Percentiles rank a stretch among this genome's conserved stretches.
Evolutionary conservation across 2,888 invertebrate species (phyloP).

Genomic region (Eupithecia insigniata): DNA sequence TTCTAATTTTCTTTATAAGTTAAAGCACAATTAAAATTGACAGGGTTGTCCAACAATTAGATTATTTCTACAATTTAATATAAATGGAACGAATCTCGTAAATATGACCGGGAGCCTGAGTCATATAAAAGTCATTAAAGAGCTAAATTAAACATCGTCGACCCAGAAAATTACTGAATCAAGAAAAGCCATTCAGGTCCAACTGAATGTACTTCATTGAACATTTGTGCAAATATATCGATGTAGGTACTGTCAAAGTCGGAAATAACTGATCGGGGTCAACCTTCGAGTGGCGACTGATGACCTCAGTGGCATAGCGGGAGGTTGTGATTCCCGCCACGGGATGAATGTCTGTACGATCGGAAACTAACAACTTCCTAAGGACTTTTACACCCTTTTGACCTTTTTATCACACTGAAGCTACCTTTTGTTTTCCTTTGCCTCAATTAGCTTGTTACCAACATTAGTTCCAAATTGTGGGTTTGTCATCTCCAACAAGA

Average conservation of each 20-base stretch:
- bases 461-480: background rate
- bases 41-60: too few species aligned
- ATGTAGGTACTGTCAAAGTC: background rate
- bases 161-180: background rate
- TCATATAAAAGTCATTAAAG: background rate
- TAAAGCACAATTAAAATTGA: too few species aligned
- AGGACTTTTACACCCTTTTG: background rate
- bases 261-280: background rate
- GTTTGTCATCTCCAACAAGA: background rate
- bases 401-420: background rate
- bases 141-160: background rate
- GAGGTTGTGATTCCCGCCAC: background rate
- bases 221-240: background rate
- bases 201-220: background rate
- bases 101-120: background rate
- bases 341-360: background rate
- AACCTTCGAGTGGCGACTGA: background rate
- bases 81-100: background rate
- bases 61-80: background rate
- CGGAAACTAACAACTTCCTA: background rate
- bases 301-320: background rate
- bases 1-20: too few species aligned
- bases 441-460: background rate
- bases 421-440: constrained; percentile 1
- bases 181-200: background rate